Percentiles rank a stretch among this genome's conserved stretches.
phyloP scores from a whole-genome alignment of 2,888 invertebrate genomes.

The Drepanosiphum platanoidis region DNA sequence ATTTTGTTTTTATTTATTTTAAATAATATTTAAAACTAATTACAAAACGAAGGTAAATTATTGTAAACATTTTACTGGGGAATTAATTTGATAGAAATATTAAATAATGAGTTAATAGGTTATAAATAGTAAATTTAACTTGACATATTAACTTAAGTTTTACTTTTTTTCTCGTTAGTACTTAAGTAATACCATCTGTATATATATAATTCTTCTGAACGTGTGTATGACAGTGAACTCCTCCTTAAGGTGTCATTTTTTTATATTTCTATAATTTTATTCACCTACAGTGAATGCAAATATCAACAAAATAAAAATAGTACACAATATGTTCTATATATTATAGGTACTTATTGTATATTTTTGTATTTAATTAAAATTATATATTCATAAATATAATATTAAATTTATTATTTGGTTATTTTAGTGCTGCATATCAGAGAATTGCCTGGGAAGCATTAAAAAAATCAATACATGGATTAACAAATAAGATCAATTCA shows the following conservation, averaged over 20 bases:
- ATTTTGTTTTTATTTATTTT: no score
- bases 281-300: not conserved
- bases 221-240: no score
- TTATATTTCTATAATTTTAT: not conserved
- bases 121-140: no score
- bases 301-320: not conserved
- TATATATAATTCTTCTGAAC: no score
- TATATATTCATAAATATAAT: constrained; percentile 28
- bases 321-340: not conserved
- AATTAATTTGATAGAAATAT: no score
- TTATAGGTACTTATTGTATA: not conserved
- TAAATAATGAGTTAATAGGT: no score
- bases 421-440: constrained; percentile 87
- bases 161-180: no score
- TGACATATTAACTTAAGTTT: no score
- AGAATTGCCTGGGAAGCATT: constrained; percentile 98
- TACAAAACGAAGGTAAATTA: no score
- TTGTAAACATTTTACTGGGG: no score
- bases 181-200: no score
- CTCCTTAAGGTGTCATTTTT: not conserved
- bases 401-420: constrained; percentile 49
- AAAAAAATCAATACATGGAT: constrained; percentile 97
- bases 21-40: no score
- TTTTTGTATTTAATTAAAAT: not conserved
- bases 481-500: constrained; percentile 97